Conservation (phyloP, 2,113 vertebrate genomes). For the Dolichallabes microphthalmus region DNA sequence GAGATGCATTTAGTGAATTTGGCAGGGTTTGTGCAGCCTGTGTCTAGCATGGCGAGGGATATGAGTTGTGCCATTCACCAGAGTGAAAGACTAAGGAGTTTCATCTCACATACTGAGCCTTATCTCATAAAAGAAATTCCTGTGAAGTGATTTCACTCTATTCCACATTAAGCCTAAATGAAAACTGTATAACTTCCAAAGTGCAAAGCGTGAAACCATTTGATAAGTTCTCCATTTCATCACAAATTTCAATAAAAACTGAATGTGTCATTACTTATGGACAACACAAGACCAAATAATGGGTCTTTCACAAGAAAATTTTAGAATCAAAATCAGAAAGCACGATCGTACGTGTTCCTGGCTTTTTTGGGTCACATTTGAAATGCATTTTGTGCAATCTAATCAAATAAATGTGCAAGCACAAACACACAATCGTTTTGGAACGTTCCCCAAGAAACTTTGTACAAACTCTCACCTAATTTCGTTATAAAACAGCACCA, state of each 20-base stretch:
- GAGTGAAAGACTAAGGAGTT: background rate
- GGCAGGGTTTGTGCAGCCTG: background rate
- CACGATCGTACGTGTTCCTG: background rate
- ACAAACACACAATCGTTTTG: background rate
- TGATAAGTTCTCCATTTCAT: background rate
- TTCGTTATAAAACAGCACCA: background rate
- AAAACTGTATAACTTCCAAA: background rate
- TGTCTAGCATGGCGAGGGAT: background rate
- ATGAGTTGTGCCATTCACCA: background rate
- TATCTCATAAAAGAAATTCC: background rate
- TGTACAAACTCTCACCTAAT: background rate
- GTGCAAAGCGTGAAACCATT: background rate
- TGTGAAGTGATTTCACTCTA: background rate
- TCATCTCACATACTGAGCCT: background rate
- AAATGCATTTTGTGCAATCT: background rate
- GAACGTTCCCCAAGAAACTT: background rate
- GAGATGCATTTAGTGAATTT: conserved; percentile 15
- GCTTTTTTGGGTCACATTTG: background rate
- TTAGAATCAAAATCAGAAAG: background rate
- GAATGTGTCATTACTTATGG: background rate
- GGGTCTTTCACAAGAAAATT: background rate
- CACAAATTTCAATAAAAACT: background rate
- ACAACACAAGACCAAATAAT: background rate
- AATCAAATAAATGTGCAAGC: background rate
- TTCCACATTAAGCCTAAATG: background rate